A percentile compares a stretch with the other conserved stretches of the same genome.
These are phyloP conservation scores for Hypsopygia costalis DNA, from an alignment of 2,888 invertebrate genomes.

Conservation along the genomic window DNA sequence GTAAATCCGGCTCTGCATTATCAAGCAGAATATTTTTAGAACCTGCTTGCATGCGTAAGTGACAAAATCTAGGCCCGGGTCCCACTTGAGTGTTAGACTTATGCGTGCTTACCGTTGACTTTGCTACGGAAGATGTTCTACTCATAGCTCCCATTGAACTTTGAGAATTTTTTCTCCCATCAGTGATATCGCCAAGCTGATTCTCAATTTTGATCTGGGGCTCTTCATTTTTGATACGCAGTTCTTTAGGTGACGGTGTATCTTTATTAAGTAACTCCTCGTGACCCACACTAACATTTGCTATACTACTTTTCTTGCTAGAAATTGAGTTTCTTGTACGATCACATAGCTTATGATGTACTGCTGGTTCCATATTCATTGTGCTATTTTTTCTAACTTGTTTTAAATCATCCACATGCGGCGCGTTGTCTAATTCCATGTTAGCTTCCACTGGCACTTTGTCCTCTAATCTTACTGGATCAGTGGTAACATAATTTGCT, in stretches of 20 bases:
- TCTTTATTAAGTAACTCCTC: conserved; percentile 61
- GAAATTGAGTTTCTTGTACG: conserved; percentile 65
- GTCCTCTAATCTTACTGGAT: conserved; percentile 38
- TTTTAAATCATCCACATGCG: conserved; percentile 43
- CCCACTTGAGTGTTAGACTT: conserved; percentile 73
- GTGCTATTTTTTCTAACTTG: conserved; percentile 42
- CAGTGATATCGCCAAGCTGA: conserved; percentile 38
- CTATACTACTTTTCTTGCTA: conserved; percentile 63
- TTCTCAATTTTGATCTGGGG: conserved; percentile 42
- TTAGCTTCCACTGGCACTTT: conserved; percentile 31
- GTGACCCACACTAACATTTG: conserved; percentile 42
- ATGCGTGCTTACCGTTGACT: conserved; percentile 73
- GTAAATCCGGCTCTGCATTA: conserved; percentile 86
- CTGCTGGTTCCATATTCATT: conserved; percentile 65
- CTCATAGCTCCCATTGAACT: conserved; percentile 72
- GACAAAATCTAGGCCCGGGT: conserved; percentile 87
- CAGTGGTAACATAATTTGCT: conserved; percentile 30
- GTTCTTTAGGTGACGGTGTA: conserved; percentile 38
- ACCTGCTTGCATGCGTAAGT: conserved; percentile 87
- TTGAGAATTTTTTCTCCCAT: conserved; percentile 59
- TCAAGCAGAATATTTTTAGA: conserved; percentile 90
- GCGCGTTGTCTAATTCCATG: conserved; percentile 29
- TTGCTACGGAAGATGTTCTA: conserved; percentile 69
- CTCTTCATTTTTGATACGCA: conserved; percentile 45
- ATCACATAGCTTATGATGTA: conserved; percentile 83